A percentile compares a stretch with the other conserved stretches of the same genome.
Evolutionary conservation across 1,140 invertebrate genomes (phyloP).

Genomic region (Diuraphis noxia): DNA sequence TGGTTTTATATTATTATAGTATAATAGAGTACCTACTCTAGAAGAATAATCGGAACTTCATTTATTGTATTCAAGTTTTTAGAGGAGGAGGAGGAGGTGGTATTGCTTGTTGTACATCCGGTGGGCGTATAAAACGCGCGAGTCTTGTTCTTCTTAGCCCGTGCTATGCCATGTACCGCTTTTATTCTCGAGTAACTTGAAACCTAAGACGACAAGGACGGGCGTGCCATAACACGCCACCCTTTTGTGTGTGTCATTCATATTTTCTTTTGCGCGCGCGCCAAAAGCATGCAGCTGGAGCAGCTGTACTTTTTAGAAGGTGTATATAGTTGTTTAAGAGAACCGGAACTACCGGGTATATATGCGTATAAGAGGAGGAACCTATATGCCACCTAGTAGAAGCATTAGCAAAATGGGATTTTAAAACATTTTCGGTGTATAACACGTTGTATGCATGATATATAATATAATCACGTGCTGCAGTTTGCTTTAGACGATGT

Average conservation of each 20-base stretch:
- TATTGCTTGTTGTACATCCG: conserved; percentile 43
- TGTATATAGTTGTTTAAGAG: background rate
- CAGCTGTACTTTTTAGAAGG: conserved; percentile 24
- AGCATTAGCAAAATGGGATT: background rate
- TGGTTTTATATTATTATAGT: conserved; percentile 19
- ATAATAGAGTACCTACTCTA: conserved; percentile 29
- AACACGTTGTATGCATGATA: too few relatives aligned
- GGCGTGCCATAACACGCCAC: conserved; percentile 41
- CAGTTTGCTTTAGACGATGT: background rate
- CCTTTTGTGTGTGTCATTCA: conserved; percentile 46
- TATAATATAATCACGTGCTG: background rate
- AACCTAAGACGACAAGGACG: conserved; percentile 36
- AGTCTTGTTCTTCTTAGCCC: conserved; percentile 39
- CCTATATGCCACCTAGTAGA: background rate
- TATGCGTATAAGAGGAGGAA: conserved; percentile 4
- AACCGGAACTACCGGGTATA: conserved; percentile 29
- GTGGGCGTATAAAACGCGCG: conserved; percentile 25
- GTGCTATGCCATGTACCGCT: conserved; percentile 23
- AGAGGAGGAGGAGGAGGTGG: conserved; percentile 22
- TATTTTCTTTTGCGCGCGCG: conserved; percentile 42
- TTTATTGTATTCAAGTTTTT: conserved; percentile 37
- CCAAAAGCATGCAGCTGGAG: conserved; percentile 29
- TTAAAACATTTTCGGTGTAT: background rate
- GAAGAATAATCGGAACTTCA: conserved; percentile 46
- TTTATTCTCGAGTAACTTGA: conserved; percentile 38